These are phyloP conservation scores for Redunca redunca DNA, from an alignment of 2,113 vertebrate species.

Conservation along the genomic window DNA sequence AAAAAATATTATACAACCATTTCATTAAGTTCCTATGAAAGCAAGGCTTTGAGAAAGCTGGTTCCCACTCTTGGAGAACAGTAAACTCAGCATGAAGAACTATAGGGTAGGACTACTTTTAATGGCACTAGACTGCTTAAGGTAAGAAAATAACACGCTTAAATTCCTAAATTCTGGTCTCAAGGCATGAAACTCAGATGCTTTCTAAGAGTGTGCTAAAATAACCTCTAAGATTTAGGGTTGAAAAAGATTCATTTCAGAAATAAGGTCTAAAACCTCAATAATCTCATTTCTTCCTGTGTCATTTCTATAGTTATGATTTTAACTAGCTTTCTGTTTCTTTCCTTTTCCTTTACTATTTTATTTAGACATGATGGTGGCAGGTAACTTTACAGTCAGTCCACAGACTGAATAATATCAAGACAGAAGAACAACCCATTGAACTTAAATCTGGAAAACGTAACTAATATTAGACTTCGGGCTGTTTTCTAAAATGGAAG, in stretches of 20 bases:
- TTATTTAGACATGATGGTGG: neutral
- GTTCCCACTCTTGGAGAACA: neutral
- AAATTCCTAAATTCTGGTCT: neutral
- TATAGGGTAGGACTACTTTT: neutral
- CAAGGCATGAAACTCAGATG: neutral
- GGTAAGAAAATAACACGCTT: neutral
- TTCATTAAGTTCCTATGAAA: neutral
- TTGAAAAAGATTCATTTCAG: neutral
- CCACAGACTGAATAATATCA: neutral
- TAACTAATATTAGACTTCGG: neutral
- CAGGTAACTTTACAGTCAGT: neutral
- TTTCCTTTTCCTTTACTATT: neutral
- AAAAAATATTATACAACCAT: neutral
- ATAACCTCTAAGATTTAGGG: neutral
- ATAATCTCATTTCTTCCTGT: neutral
- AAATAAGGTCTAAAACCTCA: neutral
- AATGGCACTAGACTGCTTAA: neutral
- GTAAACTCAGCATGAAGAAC: neutral
- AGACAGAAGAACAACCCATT: neutral
- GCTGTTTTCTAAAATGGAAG: neutral
- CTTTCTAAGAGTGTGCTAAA: neutral
- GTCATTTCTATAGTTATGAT: neutral
- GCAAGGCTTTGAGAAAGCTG: neutral
- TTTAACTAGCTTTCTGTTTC: neutral
- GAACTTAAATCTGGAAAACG: neutral